phyloP scores from a whole-genome alignment of 1,140 invertebrate genomes.

The Danaus melanippus region DNA sequence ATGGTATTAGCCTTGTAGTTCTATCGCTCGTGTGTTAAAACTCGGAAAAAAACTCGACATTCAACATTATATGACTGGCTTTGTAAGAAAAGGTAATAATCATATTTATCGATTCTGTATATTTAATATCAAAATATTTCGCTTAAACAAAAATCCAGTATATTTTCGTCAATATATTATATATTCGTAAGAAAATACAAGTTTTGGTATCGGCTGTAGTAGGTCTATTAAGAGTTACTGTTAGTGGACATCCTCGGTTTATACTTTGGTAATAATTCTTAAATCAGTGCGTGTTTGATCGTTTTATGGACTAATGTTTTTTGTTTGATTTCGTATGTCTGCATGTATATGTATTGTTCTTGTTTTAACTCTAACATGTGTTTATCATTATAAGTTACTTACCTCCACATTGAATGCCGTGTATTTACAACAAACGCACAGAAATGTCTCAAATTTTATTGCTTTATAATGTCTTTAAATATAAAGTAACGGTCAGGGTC shows the following conservation, averaged over 20 bases:
- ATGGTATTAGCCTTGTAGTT: conserved; percentile 37
- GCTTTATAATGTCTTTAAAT: too few relatives aligned
- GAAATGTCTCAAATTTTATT: too few relatives aligned
- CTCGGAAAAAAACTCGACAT: conserved; percentile 18
- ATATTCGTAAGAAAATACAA: too few relatives aligned
- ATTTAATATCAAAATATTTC: too few relatives aligned
- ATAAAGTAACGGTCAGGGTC: neutral
- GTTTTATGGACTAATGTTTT: conserved; percentile 21
- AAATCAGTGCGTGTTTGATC: neutral
- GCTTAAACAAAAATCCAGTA: too few relatives aligned
- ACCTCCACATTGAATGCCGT: too few relatives aligned
- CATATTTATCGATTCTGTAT: too few relatives aligned
- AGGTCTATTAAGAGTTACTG: too few relatives aligned
- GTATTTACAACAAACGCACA: too few relatives aligned
- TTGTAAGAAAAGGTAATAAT: neutral
- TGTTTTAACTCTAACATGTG: conserved; percentile 7
- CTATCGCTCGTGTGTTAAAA: conserved; percentile 22
- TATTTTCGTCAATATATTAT: too few relatives aligned
- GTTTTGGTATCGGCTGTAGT: too few relatives aligned
- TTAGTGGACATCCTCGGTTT: neutral
- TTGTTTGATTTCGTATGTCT: conserved; percentile 20
- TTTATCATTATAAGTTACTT: too few relatives aligned
- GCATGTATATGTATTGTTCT: conserved; percentile 10
- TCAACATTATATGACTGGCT: neutral
- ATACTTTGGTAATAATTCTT: neutral